These are phyloP conservation scores for Clamator glandarius DNA, from an alignment of 2,797 vertebrate genomes.

Conservation along the genomic window DNA sequence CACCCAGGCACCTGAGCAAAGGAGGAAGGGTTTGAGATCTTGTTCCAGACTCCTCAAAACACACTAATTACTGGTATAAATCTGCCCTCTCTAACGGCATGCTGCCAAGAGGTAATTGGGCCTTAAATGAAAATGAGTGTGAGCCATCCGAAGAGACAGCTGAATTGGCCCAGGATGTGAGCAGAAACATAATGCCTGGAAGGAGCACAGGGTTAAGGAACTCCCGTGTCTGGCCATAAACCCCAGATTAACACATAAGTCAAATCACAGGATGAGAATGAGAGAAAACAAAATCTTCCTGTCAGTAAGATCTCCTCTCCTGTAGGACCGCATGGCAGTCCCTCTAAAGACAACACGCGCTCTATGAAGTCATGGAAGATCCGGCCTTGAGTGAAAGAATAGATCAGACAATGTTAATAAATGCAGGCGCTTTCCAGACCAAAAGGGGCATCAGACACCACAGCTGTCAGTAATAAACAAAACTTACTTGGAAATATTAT, in stretches of 20 bases:
- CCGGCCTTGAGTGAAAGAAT: background rate
- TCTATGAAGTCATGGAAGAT: background rate
- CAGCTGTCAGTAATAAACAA: slow-evolving; percentile 25
- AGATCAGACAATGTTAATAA: background rate
- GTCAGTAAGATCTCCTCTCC: background rate
- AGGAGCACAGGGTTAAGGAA: background rate
- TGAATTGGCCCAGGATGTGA: slow-evolving; percentile 30
- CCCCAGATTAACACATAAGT: background rate
- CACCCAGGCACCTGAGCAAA: background rate
- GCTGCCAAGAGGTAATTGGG: slow-evolving; percentile 20
- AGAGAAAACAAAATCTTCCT: slow-evolving; percentile 21
- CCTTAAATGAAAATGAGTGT: slow-evolving; percentile 9
- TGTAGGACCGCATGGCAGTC: background rate
- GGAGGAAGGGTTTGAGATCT: background rate
- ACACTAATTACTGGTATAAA: slow-evolving; percentile 12
- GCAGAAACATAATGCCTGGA: slow-evolving; percentile 14
- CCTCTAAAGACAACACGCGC: background rate
- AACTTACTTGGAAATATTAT: slow-evolving; percentile 28
- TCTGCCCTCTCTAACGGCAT: background rate
- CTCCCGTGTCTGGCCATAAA: background rate
- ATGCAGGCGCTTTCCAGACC: background rate
- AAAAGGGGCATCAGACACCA: background rate
- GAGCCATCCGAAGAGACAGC: slow-evolving; percentile 12
- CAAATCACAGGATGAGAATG: background rate
- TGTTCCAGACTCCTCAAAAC: background rate